These are phyloP conservation scores for Acrocephalus kingi DNA, from an alignment of 2,113 vertebrate genomes.

Conservation along the genomic window DNA sequence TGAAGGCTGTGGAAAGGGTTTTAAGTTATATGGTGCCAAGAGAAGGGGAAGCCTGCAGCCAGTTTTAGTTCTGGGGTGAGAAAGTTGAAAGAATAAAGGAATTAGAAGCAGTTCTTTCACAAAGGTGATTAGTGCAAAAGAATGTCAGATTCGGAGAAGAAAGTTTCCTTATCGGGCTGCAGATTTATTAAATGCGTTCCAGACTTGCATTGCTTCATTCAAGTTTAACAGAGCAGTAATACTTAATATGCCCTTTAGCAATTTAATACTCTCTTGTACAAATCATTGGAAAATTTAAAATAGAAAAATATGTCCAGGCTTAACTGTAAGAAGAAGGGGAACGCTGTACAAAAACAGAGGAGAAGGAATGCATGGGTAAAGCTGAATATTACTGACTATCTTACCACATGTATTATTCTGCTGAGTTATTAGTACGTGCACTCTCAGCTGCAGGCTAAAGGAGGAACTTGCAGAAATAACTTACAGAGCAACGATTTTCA, in stretches of 20 bases:
- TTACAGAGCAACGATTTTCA: conserved; percentile 17
- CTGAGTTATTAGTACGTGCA: conserved; percentile 8
- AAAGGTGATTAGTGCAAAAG: conserved; percentile 18
- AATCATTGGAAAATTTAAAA: conserved; percentile 66
- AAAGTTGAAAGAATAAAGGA: conserved; percentile 9
- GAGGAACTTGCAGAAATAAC: conserved; percentile 36
- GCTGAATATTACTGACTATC: conserved; percentile 37
- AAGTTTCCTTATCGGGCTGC: conserved; percentile 18
- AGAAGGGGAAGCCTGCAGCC: background rate
- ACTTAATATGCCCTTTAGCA: conserved; percentile 36
- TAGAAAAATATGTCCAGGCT: conserved; percentile 56
- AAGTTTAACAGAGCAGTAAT: conserved; percentile 24
- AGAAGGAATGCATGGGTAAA: conserved; percentile 52
- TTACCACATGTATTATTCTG: conserved; percentile 45
- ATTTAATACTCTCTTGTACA: conserved; percentile 54
- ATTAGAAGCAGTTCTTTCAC: conserved; percentile 24
- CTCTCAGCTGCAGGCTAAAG: background rate
- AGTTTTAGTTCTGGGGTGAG: background rate
- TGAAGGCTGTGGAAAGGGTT: background rate
- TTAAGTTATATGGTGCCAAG: background rate
- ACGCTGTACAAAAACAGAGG: conserved; percentile 32
- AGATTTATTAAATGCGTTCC: conserved; percentile 44
- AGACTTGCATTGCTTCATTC: conserved; percentile 32
- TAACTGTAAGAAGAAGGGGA: conserved; percentile 51
- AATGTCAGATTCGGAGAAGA: conserved; percentile 21